Evolutionary conservation across 2,888 invertebrate genomes (phyloP).

Genomic region (Conchocele bisecta): DNA sequence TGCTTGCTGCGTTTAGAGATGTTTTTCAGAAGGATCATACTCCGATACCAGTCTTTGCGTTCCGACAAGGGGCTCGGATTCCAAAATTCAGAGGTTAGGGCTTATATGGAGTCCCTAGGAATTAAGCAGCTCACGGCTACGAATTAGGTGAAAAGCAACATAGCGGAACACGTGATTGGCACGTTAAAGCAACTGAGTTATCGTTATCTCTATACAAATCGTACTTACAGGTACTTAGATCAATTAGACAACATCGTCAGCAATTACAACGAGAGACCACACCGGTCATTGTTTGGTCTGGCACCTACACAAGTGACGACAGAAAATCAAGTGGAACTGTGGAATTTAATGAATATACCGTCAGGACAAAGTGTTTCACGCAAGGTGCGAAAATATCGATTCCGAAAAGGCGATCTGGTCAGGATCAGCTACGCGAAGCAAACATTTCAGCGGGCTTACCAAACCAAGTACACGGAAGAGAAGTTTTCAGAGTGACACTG

Average conservation of each 20-base stretch:
- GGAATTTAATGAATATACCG: background rate
- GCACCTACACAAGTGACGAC: slow-evolving; percentile 24
- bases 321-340: slow-evolving; percentile 17
- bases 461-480: slow-evolving; percentile 8
- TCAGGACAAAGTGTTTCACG: no score
- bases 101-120: no score
- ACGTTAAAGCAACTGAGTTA: slow-evolving; percentile 11
- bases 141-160: background rate
- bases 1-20: no score
- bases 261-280: slow-evolving; percentile 21
- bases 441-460: slow-evolving; percentile 11
- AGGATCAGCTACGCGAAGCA: slow-evolving; percentile 13
- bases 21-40: no score
- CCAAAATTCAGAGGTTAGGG: no score
- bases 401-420: slow-evolving; percentile 8
- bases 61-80: no score
- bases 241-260: slow-evolving; percentile 16
- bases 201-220: slow-evolving; percentile 29
- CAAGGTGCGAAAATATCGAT: no score
- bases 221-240: slow-evolving; percentile 21
- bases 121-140: background rate
- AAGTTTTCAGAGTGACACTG: slow-evolving; percentile 16
- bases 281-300: slow-evolving; percentile 19
- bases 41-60: no score
- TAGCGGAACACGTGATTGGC: slow-evolving; percentile 1